These are phyloP conservation scores for Himalopsyche anomala DNA, from an alignment of 2,888 invertebrate species.

Conservation along the genomic window DNA sequence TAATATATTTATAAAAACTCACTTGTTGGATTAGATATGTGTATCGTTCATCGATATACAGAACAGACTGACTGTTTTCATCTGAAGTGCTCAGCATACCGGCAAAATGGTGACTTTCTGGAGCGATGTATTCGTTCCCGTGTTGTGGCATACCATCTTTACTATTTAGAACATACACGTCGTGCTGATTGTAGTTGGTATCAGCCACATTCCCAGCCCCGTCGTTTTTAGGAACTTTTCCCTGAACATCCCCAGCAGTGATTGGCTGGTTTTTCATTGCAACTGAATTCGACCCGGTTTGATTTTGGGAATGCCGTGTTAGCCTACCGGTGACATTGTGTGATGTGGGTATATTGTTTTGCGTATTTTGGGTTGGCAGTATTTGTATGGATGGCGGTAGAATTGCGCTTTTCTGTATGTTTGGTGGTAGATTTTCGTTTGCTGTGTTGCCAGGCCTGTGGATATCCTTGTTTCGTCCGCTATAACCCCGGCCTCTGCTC, in stretches of 20 bases:
- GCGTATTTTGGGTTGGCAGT: conserved; percentile 19
- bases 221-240: background rate
- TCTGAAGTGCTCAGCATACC: conserved; percentile 56
- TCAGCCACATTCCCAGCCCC: conserved; percentile 1
- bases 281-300: background rate
- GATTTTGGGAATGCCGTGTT: conserved; percentile 1
- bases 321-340: background rate
- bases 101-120: conserved; percentile 41
- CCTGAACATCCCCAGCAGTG: background rate
- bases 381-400: background rate
- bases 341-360: background rate
- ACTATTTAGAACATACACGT: conserved; percentile 47
- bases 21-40: conserved; percentile 62
- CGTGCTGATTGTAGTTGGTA: background rate
- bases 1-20: background rate
- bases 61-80: conserved; percentile 64
- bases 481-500: conserved; percentile 63
- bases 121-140: conserved; percentile 17
- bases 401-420: background rate
- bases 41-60: conserved; percentile 64
- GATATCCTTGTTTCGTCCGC: conserved; percentile 62
- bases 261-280: conserved; percentile 3
- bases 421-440: conserved; percentile 11
- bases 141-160: conserved; percentile 48
- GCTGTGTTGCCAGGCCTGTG: conserved; percentile 48